phyloP scores from a whole-genome alignment of 1,140 invertebrate species.

The Papilio polytes region DNA sequence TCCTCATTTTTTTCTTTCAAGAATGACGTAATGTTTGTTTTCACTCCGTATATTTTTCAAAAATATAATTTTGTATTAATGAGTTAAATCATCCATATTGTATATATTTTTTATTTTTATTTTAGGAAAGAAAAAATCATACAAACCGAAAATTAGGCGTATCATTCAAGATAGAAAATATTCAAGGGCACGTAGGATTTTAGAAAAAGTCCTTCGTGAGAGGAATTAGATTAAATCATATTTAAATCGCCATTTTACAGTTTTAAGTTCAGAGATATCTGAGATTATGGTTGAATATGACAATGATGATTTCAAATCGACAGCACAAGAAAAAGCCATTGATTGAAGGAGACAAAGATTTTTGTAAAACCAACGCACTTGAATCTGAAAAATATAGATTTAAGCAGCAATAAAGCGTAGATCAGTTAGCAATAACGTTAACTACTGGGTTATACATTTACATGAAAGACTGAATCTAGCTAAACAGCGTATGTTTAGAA shows the following conservation, averaged over 20 bases:
- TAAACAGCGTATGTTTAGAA: not conserved
- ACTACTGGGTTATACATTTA: not conserved
- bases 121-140: constrained; percentile 52
- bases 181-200: constrained; percentile 63
- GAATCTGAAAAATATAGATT: not conserved
- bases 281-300: too few relatives aligned
- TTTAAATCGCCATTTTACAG: not conserved
- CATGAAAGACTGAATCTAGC: not conserved
- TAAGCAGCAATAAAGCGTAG: not conserved
- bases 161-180: constrained; percentile 59
- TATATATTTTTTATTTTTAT: constrained; percentile 44
- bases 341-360: not conserved
- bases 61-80: not conserved
- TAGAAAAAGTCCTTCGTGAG: constrained; percentile 42
- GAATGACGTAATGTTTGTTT: not conserved
- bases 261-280: too few relatives aligned
- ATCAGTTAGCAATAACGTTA: too few relatives aligned
- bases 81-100: not conserved
- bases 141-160: constrained; percentile 45
- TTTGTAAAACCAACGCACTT: not conserved
- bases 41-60: not conserved
- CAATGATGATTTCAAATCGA: not conserved
- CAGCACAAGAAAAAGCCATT: not conserved
- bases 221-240: not conserved
- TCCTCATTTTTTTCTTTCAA: too few relatives aligned